Base-by-base conservation (phyloP, 1,140 invertebrate species). In the Cherax quadricarinatus region DNA sequence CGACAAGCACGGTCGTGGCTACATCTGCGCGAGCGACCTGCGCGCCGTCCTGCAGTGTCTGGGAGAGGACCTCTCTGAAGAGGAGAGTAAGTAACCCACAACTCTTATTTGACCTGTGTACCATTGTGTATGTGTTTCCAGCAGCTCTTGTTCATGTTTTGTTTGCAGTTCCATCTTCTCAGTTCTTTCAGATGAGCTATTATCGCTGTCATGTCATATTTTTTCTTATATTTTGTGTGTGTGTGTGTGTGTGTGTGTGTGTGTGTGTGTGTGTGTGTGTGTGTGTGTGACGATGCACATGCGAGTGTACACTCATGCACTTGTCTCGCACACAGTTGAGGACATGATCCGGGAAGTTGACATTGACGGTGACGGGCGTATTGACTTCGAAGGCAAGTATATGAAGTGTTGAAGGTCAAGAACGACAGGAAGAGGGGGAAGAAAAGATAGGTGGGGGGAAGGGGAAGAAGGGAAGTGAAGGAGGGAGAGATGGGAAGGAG, bases 11-110 rank as follows among this genome's bases (percentile, higher is more conserved):
- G 98, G 98, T 94, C 99, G 99, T 95, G 98, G 98, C 94, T 99
- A 99, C 96, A 99, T 99, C 95, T 98, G 98, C 93, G 98, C 98
- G 94, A 98, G 98, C 93, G 98, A 99, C 96, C 96, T 99, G 95
- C 97, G 98, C 96, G 98, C 99, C 95, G 98, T 99, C 82, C 98
- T 99, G 98, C 99, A 98, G 96, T 99, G 99, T 96, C 97, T 99
- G 94, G 99, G 99, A 83, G 99, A 99, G 96, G 99, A 99, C 96
- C 96, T 99, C 95, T 99, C 98, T 94, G 98, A 99, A 95, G 99
- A 99, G 95, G 99, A 99, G 96, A 98, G 99, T 94, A 70, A 91
- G 93, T 88, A 73, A 5, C 75, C 12, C 16, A 7, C 53, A 57
- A 41, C 53, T 1, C 53, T 57, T 10, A 9, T 57, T 41, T 1